Percentiles rank a stretch among this genome's conserved stretches.
phyloP scores from a whole-genome alignment of 2,888 invertebrate species.

The Bombylius discolor region DNA sequence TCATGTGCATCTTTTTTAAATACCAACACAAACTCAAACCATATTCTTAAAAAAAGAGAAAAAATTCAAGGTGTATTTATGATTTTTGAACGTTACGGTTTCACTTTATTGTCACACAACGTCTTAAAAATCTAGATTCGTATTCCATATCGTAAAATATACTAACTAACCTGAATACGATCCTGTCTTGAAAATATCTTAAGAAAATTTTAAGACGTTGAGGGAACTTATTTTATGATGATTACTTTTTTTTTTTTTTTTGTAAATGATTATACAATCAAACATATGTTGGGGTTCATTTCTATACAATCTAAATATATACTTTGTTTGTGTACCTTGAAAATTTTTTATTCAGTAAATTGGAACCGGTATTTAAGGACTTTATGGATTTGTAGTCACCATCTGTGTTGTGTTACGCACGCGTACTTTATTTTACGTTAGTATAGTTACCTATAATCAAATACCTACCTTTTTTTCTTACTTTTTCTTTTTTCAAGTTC shows the following conservation, averaged over 20 bases:
- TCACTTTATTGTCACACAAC: background rate
- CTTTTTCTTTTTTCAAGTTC: no score
- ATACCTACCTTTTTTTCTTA: no score
- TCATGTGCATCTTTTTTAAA: no score
- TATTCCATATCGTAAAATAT: background rate
- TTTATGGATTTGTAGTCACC: background rate
- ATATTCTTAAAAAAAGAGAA: background rate
- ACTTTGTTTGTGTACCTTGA: no score
- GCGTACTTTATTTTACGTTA: conserved; percentile 2
- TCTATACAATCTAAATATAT: no score
- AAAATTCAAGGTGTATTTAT: conserved; percentile 6
- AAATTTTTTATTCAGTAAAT: background rate
- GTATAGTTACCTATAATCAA: background rate
- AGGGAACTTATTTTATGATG: conserved; percentile 3
- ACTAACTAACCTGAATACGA: background rate
- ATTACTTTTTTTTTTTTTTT: no score
- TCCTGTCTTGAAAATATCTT: conserved; percentile 1
- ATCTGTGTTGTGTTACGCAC: background rate
- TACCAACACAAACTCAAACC: no score
- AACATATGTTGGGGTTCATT: no score
- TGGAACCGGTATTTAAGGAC: conserved; percentile 3
- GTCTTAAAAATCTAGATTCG: conserved; percentile 2
- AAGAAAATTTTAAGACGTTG: conserved; percentile 6
- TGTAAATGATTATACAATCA: background rate
- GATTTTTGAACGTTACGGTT: background rate